Percentiles rank a stretch among this genome's conserved stretches.
These are phyloP conservation scores for Nesogale talazaci DNA, from an alignment of 2,113 vertebrate species.

Conservation along the genomic window DNA sequence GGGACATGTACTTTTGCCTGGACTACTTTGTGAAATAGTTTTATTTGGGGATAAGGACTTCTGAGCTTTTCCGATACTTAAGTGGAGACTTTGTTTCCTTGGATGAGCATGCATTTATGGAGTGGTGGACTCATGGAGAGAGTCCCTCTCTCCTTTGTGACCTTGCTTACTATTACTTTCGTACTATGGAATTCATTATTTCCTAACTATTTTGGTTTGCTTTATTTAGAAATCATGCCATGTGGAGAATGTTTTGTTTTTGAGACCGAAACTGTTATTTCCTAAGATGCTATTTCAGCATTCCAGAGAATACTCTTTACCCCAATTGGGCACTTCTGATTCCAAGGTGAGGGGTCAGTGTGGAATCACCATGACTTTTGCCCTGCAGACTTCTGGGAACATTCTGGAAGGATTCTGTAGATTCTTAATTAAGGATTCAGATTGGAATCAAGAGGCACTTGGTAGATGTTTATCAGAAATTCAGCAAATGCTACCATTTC, in stretches of 20 bases:
- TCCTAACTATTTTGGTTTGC: conserved; percentile 29
- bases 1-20: conserved; percentile 67
- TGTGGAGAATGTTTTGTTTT: conserved; percentile 55
- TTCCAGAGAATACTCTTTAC: conserved; percentile 17
- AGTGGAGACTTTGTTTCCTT: conserved; percentile 53
- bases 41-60: conserved; percentile 76
- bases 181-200: conserved; percentile 34
- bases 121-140: rapidly evolving
- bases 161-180: conserved; percentile 53
- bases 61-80: conserved; percentile 51
- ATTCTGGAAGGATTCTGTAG: background rate
- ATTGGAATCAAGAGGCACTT: conserved; percentile 31
- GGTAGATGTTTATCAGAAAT: background rate
- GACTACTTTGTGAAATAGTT: conserved; percentile 77
- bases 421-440: conserved; percentile 14
- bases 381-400: conserved; percentile 6
- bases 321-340: conserved; percentile 45
- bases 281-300: conserved; percentile 64
- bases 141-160: conserved; percentile 30
- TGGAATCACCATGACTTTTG: conserved; percentile 20
- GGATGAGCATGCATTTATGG: conserved; percentile 56
- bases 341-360: conserved; percentile 13
- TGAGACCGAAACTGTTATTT: conserved; percentile 35
- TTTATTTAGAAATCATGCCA: conserved; percentile 47
- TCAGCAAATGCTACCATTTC: conserved; percentile 20